phyloP scores from a whole-genome alignment of 1,140 invertebrate genomes.

The Mactra quadrangularis region DNA sequence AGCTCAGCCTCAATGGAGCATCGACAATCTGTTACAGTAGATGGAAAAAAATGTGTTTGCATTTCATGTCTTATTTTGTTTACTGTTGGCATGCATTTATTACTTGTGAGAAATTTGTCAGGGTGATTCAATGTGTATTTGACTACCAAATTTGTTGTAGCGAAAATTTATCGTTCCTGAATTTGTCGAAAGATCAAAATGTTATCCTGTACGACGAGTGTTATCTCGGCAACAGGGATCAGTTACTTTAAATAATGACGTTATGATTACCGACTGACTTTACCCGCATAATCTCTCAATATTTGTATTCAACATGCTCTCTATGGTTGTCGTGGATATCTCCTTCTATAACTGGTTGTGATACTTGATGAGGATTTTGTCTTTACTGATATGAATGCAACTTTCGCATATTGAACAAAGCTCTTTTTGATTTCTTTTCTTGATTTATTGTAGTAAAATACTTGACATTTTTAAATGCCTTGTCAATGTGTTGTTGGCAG shows the following conservation, averaged over 20 bases:
- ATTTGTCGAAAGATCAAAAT: background rate
- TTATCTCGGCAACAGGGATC: constrained; percentile 21
- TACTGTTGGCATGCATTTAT: no score
- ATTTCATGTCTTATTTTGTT: no score
- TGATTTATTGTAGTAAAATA: no score
- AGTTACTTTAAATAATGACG: constrained; percentile 44
- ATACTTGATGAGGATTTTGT: background rate
- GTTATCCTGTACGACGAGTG: background rate
- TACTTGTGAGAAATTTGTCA: no score
- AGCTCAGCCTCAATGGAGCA: no score
- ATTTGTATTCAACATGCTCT: constrained; percentile 35
- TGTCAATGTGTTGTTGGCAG: no score
- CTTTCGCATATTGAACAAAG: constrained; percentile 3
- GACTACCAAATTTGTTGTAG: constrained; percentile 26
- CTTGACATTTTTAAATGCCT: no score
- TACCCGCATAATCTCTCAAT: constrained; percentile 31
- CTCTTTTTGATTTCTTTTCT: no score
- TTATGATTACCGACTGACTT: constrained; percentile 39
- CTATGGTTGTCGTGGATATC: constrained; percentile 10
- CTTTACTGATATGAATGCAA: background rate
- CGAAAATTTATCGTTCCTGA: no score
- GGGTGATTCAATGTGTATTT: background rate
- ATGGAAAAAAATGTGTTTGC: no score
- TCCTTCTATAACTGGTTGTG: constrained; percentile 9
- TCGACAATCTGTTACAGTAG: no score